A percentile compares a stretch with the other conserved stretches of the same genome.
Evolutionary conservation across 1,140 invertebrate species (phyloP).

Genomic region (Bombus fervidus): DNA sequence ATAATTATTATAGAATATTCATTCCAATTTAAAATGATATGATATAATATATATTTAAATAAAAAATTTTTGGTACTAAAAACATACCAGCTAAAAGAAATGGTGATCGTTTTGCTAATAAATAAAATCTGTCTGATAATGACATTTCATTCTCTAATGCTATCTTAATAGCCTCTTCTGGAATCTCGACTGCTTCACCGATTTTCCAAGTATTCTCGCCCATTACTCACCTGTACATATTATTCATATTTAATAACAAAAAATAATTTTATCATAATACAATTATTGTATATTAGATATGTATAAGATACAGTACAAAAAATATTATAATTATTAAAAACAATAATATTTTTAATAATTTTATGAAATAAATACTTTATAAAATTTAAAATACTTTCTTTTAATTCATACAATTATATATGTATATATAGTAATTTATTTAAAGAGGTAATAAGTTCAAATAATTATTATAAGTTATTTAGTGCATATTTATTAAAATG

Average conservation of each 20-base stretch:
- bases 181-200: background rate
- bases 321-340: background rate
- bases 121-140: background rate
- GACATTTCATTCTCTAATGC: background rate
- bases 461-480: background rate
- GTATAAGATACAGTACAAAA: background rate
- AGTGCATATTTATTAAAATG: background rate
- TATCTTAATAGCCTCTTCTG: slow-evolving; percentile 23
- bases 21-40: background rate
- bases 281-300: background rate
- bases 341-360: background rate
- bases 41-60: background rate
- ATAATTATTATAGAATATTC: slow-evolving; percentile 3
- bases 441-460: too few species aligned
- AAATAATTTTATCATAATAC: background rate
- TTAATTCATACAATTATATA: background rate
- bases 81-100: slow-evolving; percentile 26
- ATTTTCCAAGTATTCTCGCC: background rate
- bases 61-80: background rate
- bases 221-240: slow-evolving; percentile 32
- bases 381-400: background rate
- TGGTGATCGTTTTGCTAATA: background rate
- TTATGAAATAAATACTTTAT: background rate
- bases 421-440: too few species aligned
- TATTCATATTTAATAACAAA: background rate